Evolutionary conservation across 2,113 vertebrate species (phyloP).

Genomic region (Gnathonemus echidnorhynchus): DNA sequence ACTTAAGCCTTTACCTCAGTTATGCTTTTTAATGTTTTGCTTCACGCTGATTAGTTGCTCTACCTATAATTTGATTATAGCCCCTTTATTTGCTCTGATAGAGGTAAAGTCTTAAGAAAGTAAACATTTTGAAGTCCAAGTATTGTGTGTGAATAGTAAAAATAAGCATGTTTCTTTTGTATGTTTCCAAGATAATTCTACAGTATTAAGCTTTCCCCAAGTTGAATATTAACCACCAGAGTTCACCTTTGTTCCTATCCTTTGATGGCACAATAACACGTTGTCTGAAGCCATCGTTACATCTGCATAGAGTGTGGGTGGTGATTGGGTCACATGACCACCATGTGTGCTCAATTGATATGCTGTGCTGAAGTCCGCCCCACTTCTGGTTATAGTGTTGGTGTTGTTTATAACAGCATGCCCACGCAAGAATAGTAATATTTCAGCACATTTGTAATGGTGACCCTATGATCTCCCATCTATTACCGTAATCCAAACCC

Average conservation of each 20-base stretch:
- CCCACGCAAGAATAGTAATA: not conserved
- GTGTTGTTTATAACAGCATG: not conserved
- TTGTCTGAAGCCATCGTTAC: not conserved
- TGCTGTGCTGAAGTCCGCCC: not conserved
- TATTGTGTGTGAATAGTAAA: not conserved
- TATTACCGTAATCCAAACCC: not conserved
- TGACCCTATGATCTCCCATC: not conserved
- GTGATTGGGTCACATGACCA: not conserved
- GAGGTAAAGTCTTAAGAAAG: not conserved
- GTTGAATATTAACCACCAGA: not conserved
- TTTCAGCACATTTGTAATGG: not conserved
- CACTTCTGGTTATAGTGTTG: not conserved
- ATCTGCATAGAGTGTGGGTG: not conserved
- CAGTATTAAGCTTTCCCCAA: not conserved
- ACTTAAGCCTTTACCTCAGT: not conserved
- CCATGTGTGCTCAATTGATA: not conserved
- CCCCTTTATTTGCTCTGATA: not conserved
- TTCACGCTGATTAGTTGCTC: not conserved
- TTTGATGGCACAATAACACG: not conserved
- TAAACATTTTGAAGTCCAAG: not conserved
- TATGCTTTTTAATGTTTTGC: not conserved
- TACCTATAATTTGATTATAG: not conserved
- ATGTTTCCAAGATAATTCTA: not conserved
- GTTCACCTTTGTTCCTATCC: not conserved
- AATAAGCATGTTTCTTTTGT: not conserved